Conservation (phyloP, 2,113 vertebrate genomes). For the Cygnus buccinator region DNA sequence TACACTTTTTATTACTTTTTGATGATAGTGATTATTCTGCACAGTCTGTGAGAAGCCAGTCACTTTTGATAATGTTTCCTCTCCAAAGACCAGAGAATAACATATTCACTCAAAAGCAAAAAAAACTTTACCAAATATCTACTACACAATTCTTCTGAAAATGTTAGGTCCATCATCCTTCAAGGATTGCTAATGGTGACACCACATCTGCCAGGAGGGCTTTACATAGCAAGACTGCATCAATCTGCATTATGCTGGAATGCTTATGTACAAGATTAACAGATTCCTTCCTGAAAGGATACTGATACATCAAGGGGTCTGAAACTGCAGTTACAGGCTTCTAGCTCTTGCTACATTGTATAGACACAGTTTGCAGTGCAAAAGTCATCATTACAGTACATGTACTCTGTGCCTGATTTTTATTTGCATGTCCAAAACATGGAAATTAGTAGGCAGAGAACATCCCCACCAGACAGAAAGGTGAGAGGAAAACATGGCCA, state of each 20-base stretch:
- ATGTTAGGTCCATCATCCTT: not conserved
- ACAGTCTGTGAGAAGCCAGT: not conserved
- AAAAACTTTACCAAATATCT: not conserved
- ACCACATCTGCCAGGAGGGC: not conserved
- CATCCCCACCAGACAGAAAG: accelerated
- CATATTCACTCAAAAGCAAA: not conserved
- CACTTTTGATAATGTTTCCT: not conserved
- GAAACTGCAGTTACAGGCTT: not conserved
- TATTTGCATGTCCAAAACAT: constrained; percentile 1
- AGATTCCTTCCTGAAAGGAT: not conserved
- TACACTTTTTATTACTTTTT: not conserved
- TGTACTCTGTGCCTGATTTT: not conserved
- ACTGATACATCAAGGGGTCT: not conserved
- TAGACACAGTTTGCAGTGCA: not conserved
- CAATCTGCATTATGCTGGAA: not conserved
- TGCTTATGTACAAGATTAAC: not conserved
- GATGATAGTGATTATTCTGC: not conserved
- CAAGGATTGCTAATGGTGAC: not conserved
- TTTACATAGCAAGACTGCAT: not conserved
- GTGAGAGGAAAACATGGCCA: not conserved
- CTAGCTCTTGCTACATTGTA: not conserved
- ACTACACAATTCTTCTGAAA: not conserved
- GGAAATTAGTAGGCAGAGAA: not conserved
- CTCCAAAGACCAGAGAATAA: not conserved
- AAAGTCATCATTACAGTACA: not conserved